These are phyloP conservation scores for Mustela lutreola DNA, from an alignment of 2,113 vertebrate genomes.

Conservation along the genomic window DNA sequence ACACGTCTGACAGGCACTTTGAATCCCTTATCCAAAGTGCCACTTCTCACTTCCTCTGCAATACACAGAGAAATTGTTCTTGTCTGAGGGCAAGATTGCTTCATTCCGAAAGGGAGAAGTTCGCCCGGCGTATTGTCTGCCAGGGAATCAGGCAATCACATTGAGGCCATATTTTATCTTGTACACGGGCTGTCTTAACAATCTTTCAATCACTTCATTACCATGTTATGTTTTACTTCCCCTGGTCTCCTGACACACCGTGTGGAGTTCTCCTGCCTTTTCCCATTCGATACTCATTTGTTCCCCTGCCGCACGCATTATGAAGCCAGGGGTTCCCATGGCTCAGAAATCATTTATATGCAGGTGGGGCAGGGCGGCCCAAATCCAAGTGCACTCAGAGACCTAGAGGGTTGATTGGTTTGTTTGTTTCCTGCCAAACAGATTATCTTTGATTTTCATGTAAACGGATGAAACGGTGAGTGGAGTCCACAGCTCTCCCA, in stretches of 20 bases:
- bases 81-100: constrained; percentile 76
- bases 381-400: not conserved
- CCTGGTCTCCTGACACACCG: constrained; percentile 52
- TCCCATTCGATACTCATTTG: constrained; percentile 73
- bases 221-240: constrained; percentile 67
- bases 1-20: constrained; percentile 41
- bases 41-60: constrained; percentile 70
- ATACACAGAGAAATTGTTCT: constrained; percentile 73
- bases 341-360: constrained; percentile 61
- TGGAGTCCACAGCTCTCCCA: not conserved
- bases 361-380: not conserved
- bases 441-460: constrained; percentile 1
- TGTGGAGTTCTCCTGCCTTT: constrained; percentile 68
- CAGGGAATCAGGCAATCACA: constrained; percentile 56
- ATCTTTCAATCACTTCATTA: constrained; percentile 79
- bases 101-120: constrained; percentile 51
- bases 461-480: not conserved
- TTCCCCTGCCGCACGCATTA: constrained; percentile 22
- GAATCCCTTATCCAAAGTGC: constrained; percentile 62
- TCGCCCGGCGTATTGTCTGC: constrained; percentile 56
- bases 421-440: constrained; percentile 13
- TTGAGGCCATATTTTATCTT: constrained; percentile 74
- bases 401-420: not conserved
- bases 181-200: constrained; percentile 72
- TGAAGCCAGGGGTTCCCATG: not conserved